phyloP scores from a whole-genome alignment of 92 coral and sea anemone species.

The Siderastrea siderea region DNA sequence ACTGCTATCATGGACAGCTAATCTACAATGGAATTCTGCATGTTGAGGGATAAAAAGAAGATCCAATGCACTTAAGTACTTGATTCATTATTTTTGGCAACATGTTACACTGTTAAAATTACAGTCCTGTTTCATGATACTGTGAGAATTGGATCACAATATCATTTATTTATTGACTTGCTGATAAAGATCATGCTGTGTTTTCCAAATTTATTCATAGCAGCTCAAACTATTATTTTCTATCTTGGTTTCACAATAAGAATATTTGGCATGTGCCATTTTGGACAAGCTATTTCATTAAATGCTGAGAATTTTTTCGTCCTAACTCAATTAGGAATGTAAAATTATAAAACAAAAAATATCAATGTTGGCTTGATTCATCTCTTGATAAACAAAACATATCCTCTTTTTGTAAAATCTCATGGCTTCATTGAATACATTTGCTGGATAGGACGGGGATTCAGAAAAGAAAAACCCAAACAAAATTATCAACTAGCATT shows the following conservation, averaged over 20 bases:
- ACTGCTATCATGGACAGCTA: background rate
- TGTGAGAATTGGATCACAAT: background rate
- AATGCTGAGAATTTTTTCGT: background rate
- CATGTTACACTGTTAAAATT: background rate
- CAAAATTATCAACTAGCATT: too few species aligned
- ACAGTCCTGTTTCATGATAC: background rate
- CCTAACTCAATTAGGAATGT: constrained; percentile 1
- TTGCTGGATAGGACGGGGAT: background rate
- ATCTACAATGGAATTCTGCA: constrained; percentile 31
- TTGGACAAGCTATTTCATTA: background rate
- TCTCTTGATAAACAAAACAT: background rate
- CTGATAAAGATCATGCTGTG: background rate
- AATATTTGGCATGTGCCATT: background rate
- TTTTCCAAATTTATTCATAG: constrained; percentile 1
- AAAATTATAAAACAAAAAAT: constrained; percentile 1
- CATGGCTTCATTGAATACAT: too few species aligned
- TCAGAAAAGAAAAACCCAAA: background rate
- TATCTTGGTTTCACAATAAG: background rate
- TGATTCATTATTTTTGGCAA: constrained; percentile 14
- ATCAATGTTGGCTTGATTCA: background rate
- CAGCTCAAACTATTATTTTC: background rate
- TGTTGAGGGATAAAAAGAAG: constrained; percentile 1
- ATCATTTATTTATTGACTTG: constrained; percentile 5
- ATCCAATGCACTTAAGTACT: background rate
- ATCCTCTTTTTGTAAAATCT: too few species aligned